Percentiles rank a stretch among this genome's conserved stretches.
Conservation (phyloP, 2,797 vertebrate species). For the Clarias fuscus region DNA sequence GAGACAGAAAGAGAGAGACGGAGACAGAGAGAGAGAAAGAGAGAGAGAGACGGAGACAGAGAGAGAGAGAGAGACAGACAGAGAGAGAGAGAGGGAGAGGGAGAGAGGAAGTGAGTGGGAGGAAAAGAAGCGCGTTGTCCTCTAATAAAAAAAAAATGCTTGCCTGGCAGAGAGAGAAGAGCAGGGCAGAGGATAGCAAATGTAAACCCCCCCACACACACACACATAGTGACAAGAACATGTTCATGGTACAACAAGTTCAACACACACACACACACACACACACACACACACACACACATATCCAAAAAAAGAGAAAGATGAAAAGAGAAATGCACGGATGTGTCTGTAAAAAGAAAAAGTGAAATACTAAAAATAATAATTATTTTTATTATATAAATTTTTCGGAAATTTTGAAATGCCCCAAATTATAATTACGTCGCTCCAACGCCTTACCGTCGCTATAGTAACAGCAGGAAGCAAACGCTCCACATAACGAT, state of each 20-base stretch:
- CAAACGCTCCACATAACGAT: not conserved
- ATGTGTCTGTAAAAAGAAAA: not conserved
- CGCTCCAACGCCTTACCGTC: not conserved
- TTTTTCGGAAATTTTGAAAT: not conserved
- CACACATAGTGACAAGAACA: not conserved
- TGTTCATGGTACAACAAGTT: not conserved
- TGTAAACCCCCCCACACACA: not conserved
- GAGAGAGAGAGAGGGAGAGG: slow-evolving; percentile 17
- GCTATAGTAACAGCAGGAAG: not conserved
- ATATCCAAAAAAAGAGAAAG: not conserved
- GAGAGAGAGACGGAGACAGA: no score
- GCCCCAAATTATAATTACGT: not conserved
- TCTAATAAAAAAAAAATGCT: not conserved
- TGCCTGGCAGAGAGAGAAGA: not conserved
- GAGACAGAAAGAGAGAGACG: not conserved
- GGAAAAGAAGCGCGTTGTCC: not conserved
- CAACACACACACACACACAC: not conserved
- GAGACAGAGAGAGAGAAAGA: no score
- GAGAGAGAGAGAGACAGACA: not conserved
- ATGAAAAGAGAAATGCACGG: not conserved
- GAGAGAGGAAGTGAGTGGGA: not conserved
- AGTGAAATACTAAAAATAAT: not conserved
- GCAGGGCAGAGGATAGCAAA: not conserved
- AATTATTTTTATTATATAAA: not conserved
- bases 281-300: slow-evolving; percentile 15